Evolutionary conservation across 2,113 vertebrate genomes (phyloP).

Genomic region (Chelonoidis abingdonii): DNA sequence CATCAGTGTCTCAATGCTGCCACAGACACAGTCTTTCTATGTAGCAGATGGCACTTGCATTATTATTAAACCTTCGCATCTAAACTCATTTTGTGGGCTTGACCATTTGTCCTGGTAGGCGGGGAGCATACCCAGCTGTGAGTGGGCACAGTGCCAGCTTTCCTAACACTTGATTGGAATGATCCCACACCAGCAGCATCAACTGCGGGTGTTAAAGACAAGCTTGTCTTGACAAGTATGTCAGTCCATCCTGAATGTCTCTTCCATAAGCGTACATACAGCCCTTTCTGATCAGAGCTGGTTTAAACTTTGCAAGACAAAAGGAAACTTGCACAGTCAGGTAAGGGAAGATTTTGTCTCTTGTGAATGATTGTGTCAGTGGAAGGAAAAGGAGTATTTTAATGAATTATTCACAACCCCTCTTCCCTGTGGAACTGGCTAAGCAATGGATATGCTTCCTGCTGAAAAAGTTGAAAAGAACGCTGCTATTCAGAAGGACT

Average conservation of each 20-base stretch:
- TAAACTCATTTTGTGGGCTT: background rate
- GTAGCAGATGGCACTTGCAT: fast-evolving
- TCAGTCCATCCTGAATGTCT: background rate
- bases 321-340: background rate
- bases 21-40: background rate
- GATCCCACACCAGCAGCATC: background rate
- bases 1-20: fast-evolving
- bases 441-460: conserved; percentile 53
- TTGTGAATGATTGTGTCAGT: conserved; percentile 27
- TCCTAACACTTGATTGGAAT: fast-evolving
- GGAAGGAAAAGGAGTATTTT: conserved; percentile 54
- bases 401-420: conserved; percentile 67
- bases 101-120: fast-evolving
- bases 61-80: fast-evolving
- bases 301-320: background rate
- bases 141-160: background rate
- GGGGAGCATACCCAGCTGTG: fast-evolving
- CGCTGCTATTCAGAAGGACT: conserved; percentile 36
- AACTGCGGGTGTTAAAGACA: background rate
- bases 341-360: conserved; percentile 35
- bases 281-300: background rate
- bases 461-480: conserved; percentile 69
- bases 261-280: background rate
- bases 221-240: background rate
- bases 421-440: conserved; percentile 17